Percentiles rank a stretch among this genome's conserved stretches.
Conservation (phyloP, 2,888 invertebrate genomes). For the Rhyacophila evoluta region DNA sequence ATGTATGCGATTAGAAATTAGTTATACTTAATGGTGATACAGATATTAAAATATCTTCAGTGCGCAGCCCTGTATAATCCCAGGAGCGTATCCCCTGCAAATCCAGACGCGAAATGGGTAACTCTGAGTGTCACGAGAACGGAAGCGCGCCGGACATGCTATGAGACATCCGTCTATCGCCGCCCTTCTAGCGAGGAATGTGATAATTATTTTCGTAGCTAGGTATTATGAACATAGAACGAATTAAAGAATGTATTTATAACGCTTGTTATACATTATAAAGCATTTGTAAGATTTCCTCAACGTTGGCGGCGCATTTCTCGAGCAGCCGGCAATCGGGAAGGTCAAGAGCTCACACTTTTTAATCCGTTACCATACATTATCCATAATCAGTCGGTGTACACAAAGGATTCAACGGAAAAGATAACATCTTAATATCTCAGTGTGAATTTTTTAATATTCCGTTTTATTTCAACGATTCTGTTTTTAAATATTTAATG, state of each 20-base stretch:
- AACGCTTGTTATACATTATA: constrained; percentile 8
- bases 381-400: neutral
- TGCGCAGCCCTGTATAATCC: neutral
- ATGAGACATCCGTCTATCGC: neutral
- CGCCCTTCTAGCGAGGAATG: constrained; percentile 12
- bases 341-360: constrained; percentile 23
- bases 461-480: neutral
- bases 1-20: too few relatives aligned
- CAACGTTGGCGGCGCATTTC: constrained; percentile 20
- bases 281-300: constrained; percentile 27
- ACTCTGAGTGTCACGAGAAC: neutral
- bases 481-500: neutral
- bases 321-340: constrained; percentile 11
- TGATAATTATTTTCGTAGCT: constrained; percentile 25
- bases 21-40: too few relatives aligned
- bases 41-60: too few relatives aligned
- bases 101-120: neutral
- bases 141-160: constrained; percentile 15
- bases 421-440: too few relatives aligned
- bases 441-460: too few relatives aligned
- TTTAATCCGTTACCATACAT: neutral
- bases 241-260: constrained; percentile 30
- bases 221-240: constrained; percentile 26
- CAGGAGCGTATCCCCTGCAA: neutral
- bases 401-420: neutral